Conservation (phyloP, 2,113 vertebrate species). For the Phalacrocorax brasilianus region DNA sequence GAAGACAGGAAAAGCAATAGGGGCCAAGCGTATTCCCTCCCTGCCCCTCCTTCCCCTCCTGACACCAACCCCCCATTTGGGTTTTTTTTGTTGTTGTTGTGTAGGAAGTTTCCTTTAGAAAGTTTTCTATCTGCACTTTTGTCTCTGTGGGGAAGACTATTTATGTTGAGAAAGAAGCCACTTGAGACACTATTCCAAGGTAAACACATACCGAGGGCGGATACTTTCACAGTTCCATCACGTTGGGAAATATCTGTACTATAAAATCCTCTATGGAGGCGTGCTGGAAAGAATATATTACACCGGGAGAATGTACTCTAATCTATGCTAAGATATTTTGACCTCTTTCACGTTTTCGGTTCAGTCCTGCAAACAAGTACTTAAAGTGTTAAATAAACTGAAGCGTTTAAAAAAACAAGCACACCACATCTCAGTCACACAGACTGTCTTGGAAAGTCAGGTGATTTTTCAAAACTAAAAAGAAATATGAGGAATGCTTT, state of each 20-base stretch:
- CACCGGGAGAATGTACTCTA: not conserved
- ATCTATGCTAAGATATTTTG: not conserved
- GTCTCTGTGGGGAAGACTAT: not conserved
- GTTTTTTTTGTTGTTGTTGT: not conserved
- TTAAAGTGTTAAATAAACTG: not conserved
- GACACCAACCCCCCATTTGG: too few relatives aligned
- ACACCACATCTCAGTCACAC: not conserved
- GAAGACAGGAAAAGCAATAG: not conserved
- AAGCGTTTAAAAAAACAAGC: not conserved
- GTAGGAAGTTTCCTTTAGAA: not conserved
- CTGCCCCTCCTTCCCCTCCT: too few relatives aligned
- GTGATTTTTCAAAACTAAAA: not conserved
- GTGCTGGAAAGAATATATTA: not conserved
- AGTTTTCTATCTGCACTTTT: not conserved
- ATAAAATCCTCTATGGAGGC: not conserved
- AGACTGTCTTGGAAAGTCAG: not conserved
- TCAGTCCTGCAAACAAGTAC: not conserved
- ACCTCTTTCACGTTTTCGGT: not conserved
- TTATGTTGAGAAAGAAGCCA: not conserved
- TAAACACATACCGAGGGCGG: not conserved
- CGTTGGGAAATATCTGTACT: not conserved
- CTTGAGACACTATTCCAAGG: not conserved
- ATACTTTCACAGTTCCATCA: not conserved
- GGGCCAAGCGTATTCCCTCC: not conserved
- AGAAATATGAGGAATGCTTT: not conserved